A percentile compares a stretch with the other conserved stretches of the same genome.
Conservation (phyloP, 2,113 vertebrate genomes). For the Peromyscus polionotus region DNA sequence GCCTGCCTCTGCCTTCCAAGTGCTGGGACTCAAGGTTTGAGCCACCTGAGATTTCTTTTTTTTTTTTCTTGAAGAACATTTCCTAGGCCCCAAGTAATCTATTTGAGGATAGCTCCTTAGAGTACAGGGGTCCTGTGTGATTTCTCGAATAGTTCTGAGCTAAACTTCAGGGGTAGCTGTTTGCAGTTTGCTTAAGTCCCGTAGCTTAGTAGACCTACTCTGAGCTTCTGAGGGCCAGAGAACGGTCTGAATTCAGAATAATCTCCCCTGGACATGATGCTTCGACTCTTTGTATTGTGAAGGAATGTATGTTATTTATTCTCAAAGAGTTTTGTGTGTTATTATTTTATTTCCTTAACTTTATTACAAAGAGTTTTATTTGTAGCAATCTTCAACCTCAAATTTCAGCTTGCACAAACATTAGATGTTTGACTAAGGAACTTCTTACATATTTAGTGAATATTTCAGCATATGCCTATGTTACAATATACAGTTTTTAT, state of each 20-base stretch:
- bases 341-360: slow-evolving; percentile 12
- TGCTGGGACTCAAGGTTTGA: no score
- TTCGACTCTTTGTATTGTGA: neutral
- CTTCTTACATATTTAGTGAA: slow-evolving; percentile 17
- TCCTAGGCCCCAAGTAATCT: neutral
- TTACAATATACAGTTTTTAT: neutral
- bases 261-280: neutral
- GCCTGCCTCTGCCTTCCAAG: no score
- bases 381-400: slow-evolving; percentile 29
- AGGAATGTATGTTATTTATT: slow-evolving; percentile 20
- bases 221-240: neutral
- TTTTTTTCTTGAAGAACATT: neutral
- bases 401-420: neutral
- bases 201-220: neutral
- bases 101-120: neutral
- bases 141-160: neutral
- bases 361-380: slow-evolving; percentile 18
- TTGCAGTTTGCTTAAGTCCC: neutral
- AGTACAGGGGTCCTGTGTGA: neutral
- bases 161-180: neutral
- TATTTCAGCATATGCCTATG: neutral
- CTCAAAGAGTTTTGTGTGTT: neutral
- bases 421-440: neutral
- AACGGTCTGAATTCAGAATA: slow-evolving; percentile 46
- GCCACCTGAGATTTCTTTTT: neutral